phyloP scores from a whole-genome alignment of 35 echinoderm and acorn worm genomes.

The Nesometra sesokonis region DNA sequence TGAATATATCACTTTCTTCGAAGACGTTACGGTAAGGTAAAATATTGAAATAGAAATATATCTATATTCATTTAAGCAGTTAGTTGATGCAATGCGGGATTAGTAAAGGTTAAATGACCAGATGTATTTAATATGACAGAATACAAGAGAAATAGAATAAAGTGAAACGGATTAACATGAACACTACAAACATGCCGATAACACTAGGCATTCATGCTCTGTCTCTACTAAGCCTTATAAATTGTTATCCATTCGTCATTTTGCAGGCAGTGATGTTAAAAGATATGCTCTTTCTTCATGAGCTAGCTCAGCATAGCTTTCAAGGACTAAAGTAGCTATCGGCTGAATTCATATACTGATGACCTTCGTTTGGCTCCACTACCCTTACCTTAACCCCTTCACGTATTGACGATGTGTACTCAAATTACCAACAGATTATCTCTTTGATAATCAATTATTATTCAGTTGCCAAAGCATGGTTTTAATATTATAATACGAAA shows the following conservation, averaged over 20 bases:
- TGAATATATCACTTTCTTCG: no score
- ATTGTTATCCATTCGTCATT: neutral
- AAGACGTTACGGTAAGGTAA: no score
- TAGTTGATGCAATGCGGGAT: no score
- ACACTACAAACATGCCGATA: neutral
- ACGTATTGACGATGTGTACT: neutral
- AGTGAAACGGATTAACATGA: no score
- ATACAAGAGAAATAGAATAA: neutral
- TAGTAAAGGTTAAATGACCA: neutral
- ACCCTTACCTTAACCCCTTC: neutral
- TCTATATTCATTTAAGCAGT: no score
- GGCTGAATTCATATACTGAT: neutral
- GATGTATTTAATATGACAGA: neutral
- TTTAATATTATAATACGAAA: no score
- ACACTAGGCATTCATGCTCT: neutral
- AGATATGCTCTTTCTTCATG: no score
- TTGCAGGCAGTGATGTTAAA: neutral
- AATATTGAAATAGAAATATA: no score
- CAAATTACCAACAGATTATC: no score
- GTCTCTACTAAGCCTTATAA: neutral
- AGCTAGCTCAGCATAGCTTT: neutral
- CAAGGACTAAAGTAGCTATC: neutral
- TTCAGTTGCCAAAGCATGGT: no score
- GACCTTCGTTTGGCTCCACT: neutral
- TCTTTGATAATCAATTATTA: no score